Percentiles rank a stretch among this genome's conserved stretches.
Evolutionary conservation across 2,888 invertebrate genomes (phyloP).

Genomic region (Scaptomyza cyrtandrae): DNA sequence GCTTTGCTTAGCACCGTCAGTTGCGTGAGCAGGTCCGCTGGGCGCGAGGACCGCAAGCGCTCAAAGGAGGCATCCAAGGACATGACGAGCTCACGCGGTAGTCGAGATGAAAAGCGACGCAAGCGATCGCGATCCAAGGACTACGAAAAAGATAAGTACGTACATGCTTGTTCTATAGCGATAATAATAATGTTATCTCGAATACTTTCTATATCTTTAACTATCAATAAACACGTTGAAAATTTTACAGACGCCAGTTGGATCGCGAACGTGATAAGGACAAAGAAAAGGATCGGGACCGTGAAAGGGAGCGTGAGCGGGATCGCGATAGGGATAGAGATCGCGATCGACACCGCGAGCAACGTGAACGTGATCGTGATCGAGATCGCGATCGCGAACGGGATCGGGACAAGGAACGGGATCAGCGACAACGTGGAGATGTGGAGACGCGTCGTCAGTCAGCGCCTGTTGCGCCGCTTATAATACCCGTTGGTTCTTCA

Average conservation of each 20-base stretch:
- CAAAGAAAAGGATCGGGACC: constrained; percentile 73
- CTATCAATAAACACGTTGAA: neutral
- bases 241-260: constrained; percentile 55
- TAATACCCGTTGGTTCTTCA: constrained; percentile 67
- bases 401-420: constrained; percentile 85
- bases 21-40: constrained; percentile 49
- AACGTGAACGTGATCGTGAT: constrained; percentile 57
- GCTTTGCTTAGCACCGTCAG: constrained; percentile 26
- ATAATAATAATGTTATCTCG: too few relatives aligned
- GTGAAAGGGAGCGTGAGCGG: constrained; percentile 61
- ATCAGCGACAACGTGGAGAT: constrained; percentile 86
- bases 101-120: constrained; percentile 81
- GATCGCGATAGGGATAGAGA: constrained; percentile 65
- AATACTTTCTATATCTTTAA: neutral
- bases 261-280: constrained; percentile 78
- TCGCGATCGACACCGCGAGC: constrained; percentile 85
- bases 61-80: constrained; percentile 61
- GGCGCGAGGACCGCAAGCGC: constrained; percentile 78
- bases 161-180: neutral
- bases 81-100: constrained; percentile 46
- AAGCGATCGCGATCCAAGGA: constrained; percentile 80
- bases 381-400: constrained; percentile 63
- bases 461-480: constrained; percentile 51
- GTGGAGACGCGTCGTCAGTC: constrained; percentile 53
- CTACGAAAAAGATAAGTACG: constrained; percentile 80